Base-by-base conservation (phyloP, 1,140 invertebrate species). In the Drosophila sproati region DNA sequence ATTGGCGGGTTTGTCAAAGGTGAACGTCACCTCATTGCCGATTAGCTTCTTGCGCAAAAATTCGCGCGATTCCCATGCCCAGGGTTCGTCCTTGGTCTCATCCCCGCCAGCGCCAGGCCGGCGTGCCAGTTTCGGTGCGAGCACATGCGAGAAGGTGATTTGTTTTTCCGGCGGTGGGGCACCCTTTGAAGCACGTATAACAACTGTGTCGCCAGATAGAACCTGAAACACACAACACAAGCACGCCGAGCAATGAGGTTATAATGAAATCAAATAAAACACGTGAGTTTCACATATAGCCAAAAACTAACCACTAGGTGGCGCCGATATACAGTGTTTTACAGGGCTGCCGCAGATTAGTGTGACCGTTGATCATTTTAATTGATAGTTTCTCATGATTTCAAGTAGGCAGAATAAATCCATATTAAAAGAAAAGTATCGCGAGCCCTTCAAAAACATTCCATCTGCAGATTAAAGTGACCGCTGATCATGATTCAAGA, bases 61-160 rank as follows among this genome's bases (percentile, higher is more conserved):
- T 94, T 99, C 98, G 68, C 98, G 94, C 0, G 98, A 97, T 93
- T 99, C 98, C 98, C 98, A 99, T 2, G 98, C 98, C 94, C 95
- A 99, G 5, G 98, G 97, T 93, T 98, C 97, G 94, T 98, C 98
- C 92, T 96, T 96, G 55, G 95, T 96, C 91, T 96, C 96, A 69
- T 96, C 95, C 87, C 94, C 95, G 43, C 94, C 94, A 73, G 94
- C 87, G 47, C 89, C 95, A 31, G 96, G 95, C 52, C 95, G 94
- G 43, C 98, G 95, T 5, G 96, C 98, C 59, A 99, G 94, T 94
- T 98, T 97, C 2, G 98, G 98, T 60, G 98, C 98, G 77, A 95
- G 95, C 54, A 99, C 95, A 91, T 97, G 97, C 34, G 97, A 97
- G 47, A 99, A 95, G 81, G 95, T 96, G 35, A 99, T 95, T 75